These are phyloP conservation scores for Istiophorus platypterus DNA, from an alignment of 2,113 vertebrate species.

Conservation along the genomic window DNA sequence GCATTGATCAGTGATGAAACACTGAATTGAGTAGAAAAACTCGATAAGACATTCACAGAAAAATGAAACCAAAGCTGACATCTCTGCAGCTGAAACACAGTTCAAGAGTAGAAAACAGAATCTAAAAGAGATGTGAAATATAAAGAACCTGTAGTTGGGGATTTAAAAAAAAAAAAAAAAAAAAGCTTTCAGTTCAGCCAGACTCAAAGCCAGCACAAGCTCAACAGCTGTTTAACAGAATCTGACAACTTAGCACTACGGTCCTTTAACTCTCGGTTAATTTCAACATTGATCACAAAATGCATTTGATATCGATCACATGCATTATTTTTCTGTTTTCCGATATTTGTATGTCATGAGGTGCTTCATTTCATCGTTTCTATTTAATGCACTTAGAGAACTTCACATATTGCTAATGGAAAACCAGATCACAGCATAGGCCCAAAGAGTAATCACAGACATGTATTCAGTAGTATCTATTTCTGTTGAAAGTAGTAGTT, in stretches of 20 bases:
- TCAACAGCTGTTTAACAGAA: slow-evolving; percentile 47
- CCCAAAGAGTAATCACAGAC: slow-evolving; percentile 14
- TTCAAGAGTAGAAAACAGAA: slow-evolving; percentile 39
- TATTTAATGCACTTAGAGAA: slow-evolving; percentile 56
- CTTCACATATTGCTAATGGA: slow-evolving; percentile 45
- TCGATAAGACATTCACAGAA: slow-evolving; percentile 53
- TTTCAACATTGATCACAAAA: slow-evolving; percentile 64
- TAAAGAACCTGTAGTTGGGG: slow-evolving; percentile 16
- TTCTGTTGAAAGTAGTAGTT: slow-evolving; percentile 2
- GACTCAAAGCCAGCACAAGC: slow-evolving; percentile 44
- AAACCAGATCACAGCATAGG: slow-evolving; percentile 36
- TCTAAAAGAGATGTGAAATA: slow-evolving; percentile 37
- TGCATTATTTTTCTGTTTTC: slow-evolving; percentile 40
- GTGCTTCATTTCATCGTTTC: slow-evolving; percentile 41
- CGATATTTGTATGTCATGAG: slow-evolving; percentile 38
- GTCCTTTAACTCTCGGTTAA: slow-evolving; percentile 57
- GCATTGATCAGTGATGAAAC: slow-evolving; percentile 78
- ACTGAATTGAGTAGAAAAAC: slow-evolving; percentile 69
- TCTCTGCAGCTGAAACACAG: slow-evolving; percentile 38
- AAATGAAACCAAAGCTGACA: slow-evolving; percentile 66
- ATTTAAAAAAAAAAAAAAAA: neutral
- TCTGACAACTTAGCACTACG: slow-evolving; percentile 44
- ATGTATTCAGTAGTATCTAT: slow-evolving; percentile 5
- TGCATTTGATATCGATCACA: slow-evolving; percentile 61
- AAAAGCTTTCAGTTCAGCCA: slow-evolving; percentile 20